Evolutionary conservation across 2,113 vertebrate genomes (phyloP).

Genomic region (Apaloderma vittatum): DNA sequence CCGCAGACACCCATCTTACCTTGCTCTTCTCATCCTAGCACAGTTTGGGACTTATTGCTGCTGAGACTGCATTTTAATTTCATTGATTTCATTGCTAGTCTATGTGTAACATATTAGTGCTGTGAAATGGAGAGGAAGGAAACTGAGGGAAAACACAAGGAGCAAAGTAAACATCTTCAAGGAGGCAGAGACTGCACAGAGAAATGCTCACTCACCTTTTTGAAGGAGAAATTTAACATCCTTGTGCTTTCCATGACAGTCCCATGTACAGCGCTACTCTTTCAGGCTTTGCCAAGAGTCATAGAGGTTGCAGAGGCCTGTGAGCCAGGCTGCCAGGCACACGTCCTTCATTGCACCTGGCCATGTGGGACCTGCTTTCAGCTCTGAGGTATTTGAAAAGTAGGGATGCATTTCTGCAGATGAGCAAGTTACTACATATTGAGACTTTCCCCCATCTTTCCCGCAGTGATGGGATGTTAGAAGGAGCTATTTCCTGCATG

Average conservation of each 20-base stretch:
- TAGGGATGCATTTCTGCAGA: neutral
- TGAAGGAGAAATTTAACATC: neutral
- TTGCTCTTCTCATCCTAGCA: neutral
- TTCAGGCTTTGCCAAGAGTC: neutral
- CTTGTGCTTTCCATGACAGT: neutral
- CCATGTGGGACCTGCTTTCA: fast-evolving
- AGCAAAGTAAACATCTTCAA: conserved; percentile 34
- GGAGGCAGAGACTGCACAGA: neutral
- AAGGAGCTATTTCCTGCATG: neutral
- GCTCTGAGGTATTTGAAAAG: neutral
- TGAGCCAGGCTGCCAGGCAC: neutral
- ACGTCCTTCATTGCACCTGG: fast-evolving
- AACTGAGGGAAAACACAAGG: neutral
- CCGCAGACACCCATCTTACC: neutral
- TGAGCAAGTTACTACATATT: neutral
- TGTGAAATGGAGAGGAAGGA: conserved; percentile 27
- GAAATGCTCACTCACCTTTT: neutral
- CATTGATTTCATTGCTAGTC: neutral
- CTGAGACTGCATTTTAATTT: neutral
- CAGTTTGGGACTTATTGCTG: neutral
- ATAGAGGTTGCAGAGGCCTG: neutral
- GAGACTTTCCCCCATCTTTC: neutral
- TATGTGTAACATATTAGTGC: neutral
- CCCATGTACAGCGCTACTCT: fast-evolving
- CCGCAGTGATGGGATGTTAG: neutral